Conservation (phyloP, 2,888 invertebrate genomes). For the Xylophagus ater region DNA sequence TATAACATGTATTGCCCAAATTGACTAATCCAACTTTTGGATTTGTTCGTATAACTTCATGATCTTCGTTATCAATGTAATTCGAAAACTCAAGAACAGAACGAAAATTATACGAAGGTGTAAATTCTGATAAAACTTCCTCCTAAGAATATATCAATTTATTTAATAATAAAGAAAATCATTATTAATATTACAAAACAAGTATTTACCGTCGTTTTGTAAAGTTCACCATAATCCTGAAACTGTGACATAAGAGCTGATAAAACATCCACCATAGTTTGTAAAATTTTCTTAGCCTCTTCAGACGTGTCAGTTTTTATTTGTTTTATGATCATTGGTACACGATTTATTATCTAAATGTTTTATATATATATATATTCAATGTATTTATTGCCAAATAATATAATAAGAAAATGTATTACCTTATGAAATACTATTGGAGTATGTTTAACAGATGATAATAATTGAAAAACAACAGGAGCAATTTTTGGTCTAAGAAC, state of each 20-base stretch:
- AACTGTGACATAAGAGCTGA: constrained; percentile 44
- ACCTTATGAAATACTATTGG: constrained; percentile 52
- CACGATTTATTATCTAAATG: constrained; percentile 41
- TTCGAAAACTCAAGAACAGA: constrained; percentile 30
- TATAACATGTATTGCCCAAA: constrained; percentile 79
- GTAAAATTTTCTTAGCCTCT: constrained; percentile 43
- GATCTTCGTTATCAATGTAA: constrained; percentile 29
- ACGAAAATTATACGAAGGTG: constrained; percentile 41
- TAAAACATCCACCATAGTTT: constrained; percentile 50
- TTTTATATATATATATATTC: constrained; percentile 9
- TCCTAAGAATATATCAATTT: constrained; percentile 20
- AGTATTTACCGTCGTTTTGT: constrained; percentile 41
- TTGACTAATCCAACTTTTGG: constrained; percentile 60
- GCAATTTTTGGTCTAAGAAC: constrained; percentile 46
- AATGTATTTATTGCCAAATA: background rate
- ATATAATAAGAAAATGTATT: constrained; percentile 15
- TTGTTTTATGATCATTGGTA: constrained; percentile 42
- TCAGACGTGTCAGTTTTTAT: constrained; percentile 46
- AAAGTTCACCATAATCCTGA: constrained; percentile 40
- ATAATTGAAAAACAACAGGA: constrained; percentile 52
- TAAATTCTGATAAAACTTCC: constrained; percentile 38
- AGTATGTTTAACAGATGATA: constrained; percentile 50
- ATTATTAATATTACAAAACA: background rate
- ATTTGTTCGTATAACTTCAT: constrained; percentile 23
- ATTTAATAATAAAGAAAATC: constrained; percentile 3